Evolutionary conservation across 2,888 invertebrate species (phyloP).

Genomic region (Apamea sordens): DNA sequence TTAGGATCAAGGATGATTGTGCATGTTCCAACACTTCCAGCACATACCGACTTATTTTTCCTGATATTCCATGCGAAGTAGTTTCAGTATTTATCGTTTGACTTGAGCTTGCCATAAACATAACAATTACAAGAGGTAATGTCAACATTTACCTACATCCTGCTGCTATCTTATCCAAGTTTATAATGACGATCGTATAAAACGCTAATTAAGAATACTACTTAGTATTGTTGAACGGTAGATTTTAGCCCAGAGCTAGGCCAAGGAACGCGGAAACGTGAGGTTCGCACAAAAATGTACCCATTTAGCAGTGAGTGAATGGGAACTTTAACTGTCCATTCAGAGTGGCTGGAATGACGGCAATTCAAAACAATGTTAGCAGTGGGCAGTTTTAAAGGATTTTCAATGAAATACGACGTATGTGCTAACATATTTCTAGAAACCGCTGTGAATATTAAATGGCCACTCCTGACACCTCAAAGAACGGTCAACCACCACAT

Average conservation of each 20-base stretch:
- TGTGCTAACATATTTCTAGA: constrained; percentile 68
- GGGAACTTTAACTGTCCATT: constrained; percentile 85
- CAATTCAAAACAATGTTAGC: constrained; percentile 83
- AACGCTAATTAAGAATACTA: constrained; percentile 55
- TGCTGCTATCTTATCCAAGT: constrained; percentile 43
- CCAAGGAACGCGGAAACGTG: constrained; percentile 83
- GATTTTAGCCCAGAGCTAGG: constrained; percentile 62
- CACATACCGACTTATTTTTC: constrained; percentile 5
- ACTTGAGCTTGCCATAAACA: constrained; percentile 19
- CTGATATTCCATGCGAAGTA: constrained; percentile 1
- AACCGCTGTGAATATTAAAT: constrained; percentile 71
- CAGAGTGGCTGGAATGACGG: constrained; percentile 76
- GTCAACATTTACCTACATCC: constrained; percentile 39
- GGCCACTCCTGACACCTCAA: constrained; percentile 53
- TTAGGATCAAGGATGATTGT: constrained; percentile 53
- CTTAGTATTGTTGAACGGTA: constrained; percentile 67
- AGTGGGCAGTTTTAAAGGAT: constrained; percentile 71
- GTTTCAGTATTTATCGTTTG: constrained; percentile 6
- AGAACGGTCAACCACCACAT: constrained; percentile 53
- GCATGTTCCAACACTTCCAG: constrained; percentile 14
- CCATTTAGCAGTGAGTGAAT: constrained; percentile 84
- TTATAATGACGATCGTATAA: constrained; percentile 50
- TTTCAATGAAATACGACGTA: constrained; percentile 77
- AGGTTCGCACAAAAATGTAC: constrained; percentile 81
- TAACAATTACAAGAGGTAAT: constrained; percentile 25